A percentile compares a stretch with the other conserved stretches of the same genome.
phyloP scores from a whole-genome alignment of 1,140 invertebrate species.

The Parasteatoda tepidariorum region DNA sequence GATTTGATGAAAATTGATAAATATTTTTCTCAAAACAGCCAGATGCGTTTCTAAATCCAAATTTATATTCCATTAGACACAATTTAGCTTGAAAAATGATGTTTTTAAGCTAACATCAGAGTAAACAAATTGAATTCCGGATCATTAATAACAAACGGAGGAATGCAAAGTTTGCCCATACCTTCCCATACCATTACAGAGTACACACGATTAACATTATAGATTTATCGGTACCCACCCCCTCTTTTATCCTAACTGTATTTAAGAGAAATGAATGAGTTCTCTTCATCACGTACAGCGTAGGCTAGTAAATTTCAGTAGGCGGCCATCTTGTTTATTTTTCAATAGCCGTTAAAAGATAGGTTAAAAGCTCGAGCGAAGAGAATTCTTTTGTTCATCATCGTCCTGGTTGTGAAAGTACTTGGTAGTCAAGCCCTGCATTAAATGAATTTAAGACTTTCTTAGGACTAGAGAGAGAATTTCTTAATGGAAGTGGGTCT shows the following conservation, averaged over 20 bases:
- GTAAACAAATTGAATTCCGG: conserved; percentile 41
- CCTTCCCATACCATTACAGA: background rate
- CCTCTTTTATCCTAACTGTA: background rate
- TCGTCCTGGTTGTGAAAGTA: background rate
- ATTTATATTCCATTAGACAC: conserved; percentile 23
- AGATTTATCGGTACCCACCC: conserved; percentile 34
- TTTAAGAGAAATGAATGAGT: conserved; percentile 21
- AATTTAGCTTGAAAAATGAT: conserved; percentile 44
- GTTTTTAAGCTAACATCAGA: conserved; percentile 27
- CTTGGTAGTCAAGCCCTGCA: background rate
- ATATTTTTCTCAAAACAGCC: background rate
- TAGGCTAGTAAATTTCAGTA: background rate
- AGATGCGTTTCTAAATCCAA: background rate
- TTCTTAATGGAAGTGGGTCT: background rate
- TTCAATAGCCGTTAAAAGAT: background rate
- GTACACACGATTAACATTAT: conserved; percentile 23
- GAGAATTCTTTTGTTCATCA: background rate
- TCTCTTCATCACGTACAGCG: conserved; percentile 32
- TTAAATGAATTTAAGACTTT: background rate
- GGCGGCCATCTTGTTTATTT: conserved; percentile 8
- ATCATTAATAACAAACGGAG: conserved; percentile 20
- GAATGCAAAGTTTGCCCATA: background rate
- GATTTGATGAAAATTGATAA: background rate
- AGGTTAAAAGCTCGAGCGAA: background rate
- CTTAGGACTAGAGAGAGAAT: background rate